These are phyloP conservation scores for Ptilodon capucinus DNA, from an alignment of 2,888 invertebrate species.

Conservation along the genomic window DNA sequence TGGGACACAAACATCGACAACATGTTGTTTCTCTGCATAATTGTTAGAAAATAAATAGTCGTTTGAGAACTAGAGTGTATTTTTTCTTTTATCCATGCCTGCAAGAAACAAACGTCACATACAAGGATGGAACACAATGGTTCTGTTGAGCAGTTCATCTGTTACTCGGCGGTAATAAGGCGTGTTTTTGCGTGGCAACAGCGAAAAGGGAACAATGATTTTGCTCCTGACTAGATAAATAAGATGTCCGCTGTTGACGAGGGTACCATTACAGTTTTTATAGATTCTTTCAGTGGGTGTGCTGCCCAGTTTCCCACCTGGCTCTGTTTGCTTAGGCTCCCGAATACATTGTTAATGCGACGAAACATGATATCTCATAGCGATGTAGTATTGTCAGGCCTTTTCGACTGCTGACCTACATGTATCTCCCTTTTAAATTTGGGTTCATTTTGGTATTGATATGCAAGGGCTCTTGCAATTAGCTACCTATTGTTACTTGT, in stretches of 20 bases:
- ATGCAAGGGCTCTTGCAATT: too few relatives aligned
- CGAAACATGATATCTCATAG: constrained; percentile 35
- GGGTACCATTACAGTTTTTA: constrained; percentile 78
- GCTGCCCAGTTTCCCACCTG: constrained; percentile 57
- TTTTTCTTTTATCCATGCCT: constrained; percentile 44
- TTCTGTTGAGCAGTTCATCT: constrained; percentile 66
- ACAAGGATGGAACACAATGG: constrained; percentile 64
- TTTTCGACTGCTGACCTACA: not conserved
- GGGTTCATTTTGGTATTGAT: too few relatives aligned
- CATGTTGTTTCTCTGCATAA: too few relatives aligned
- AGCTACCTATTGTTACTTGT: too few relatives aligned
- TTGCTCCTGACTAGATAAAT: constrained; percentile 79
- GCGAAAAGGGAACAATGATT: constrained; percentile 77
- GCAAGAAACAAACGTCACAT: constrained; percentile 63
- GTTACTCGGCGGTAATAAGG: constrained; percentile 72
- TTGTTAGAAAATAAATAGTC: constrained; percentile 55
- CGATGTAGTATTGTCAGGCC: constrained; percentile 20
- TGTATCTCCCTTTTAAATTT: not conserved
- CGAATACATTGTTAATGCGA: constrained; percentile 65
- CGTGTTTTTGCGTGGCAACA: constrained; percentile 66
- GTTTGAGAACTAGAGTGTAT: constrained; percentile 36
- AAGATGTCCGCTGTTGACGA: constrained; percentile 77
- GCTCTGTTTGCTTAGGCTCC: constrained; percentile 64
- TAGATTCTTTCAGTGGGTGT: constrained; percentile 68
- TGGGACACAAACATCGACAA: too few relatives aligned